A percentile compares a stretch with the other conserved stretches of the same genome.
These are phyloP conservation scores for Allophyes oxyacanthae DNA, from an alignment of 2,888 invertebrate species.

Conservation along the genomic window DNA sequence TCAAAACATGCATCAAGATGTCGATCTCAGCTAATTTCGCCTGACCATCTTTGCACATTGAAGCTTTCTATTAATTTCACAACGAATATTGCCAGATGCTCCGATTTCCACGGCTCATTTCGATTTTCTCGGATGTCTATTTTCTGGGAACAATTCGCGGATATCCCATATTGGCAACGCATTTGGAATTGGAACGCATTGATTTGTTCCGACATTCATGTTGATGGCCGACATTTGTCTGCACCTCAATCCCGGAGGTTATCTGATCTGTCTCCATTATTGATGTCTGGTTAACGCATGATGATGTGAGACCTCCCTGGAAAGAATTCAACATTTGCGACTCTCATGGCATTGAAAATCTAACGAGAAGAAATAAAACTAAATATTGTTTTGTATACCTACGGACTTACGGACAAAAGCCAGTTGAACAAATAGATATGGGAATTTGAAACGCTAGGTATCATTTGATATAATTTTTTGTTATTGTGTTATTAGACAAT, in stretches of 20 bases:
- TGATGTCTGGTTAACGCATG: not conserved
- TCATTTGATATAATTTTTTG: too few relatives aligned
- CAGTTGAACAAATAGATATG: too few relatives aligned
- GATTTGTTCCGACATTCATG: slow-evolving; percentile 34
- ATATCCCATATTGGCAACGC: slow-evolving; percentile 25
- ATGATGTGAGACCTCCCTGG: not conserved
- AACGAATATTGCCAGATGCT: slow-evolving; percentile 19
- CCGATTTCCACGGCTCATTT: slow-evolving; percentile 26
- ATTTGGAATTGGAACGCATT: slow-evolving; percentile 37
- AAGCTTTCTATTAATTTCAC: slow-evolving; percentile 33
- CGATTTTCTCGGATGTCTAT: slow-evolving; percentile 5
- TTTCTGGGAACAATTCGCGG: slow-evolving; percentile 42
- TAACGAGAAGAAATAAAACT: too few relatives aligned
- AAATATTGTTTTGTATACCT: too few relatives aligned
- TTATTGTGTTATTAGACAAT: too few relatives aligned
- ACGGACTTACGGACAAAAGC: too few relatives aligned
- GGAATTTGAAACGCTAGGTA: too few relatives aligned
- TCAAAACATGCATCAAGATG: slow-evolving; percentile 30
- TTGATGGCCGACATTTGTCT: slow-evolving; percentile 18
- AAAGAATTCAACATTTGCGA: not conserved
- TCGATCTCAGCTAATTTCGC: slow-evolving; percentile 22
- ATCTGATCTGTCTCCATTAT: slow-evolving; percentile 1
- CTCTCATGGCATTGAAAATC: too few relatives aligned
- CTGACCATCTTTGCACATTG: slow-evolving; percentile 14
- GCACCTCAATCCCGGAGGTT: not conserved